Base-by-base conservation (phyloP, 2,888 invertebrate species). In the Phymatocera aterrima region DNA sequence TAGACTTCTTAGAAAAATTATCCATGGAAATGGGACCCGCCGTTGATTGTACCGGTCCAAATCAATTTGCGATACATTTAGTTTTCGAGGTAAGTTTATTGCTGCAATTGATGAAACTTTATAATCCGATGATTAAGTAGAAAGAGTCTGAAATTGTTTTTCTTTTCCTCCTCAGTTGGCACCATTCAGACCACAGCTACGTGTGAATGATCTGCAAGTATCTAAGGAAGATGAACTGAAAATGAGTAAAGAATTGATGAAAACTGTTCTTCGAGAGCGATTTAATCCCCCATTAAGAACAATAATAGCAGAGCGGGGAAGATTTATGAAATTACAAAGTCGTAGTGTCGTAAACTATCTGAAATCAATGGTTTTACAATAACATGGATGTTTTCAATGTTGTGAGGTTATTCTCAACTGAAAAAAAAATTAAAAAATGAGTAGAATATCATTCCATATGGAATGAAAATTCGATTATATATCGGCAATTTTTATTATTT, bases 201-300 rank as follows among this genome's bases (percentile, higher is more conserved):
- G 5, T 28, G 51, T 51, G 12, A 21, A 34, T 12, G 28, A 48
- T 18, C 34, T 24, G 31, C 18, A 51, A 51, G 18, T 72, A 31
- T 72, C n/a, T 18, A 60, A 75, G 40, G 60, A 24, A 12, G 75
- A 75, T 24, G 75, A 75, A 24, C 43, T 75, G n/a, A 57, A 46
- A 1, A 4, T 34, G n/a, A 72, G 77, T 72, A 82, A 78, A 79
- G 18, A 12, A 21, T 18, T 81, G 28, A 57, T 87, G 43, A 77
- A 48, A 70, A 74, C 61, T 12, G 77, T 87, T 8, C 79, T 89
- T 6, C 24, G 24, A 51, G 77, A 80, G 5, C 61, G 82, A 78
- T 89, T 89, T 81, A 78, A 84, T 77, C 88, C 88, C 4, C 80
- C 84, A 1, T 83, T 88, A 51, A 81, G 65, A 79, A 21, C 85